Evolutionary conservation across 2,113 vertebrate genomes (phyloP), one percentile per base, ranked within the genome.

Genomic region (Collichthys lucidus): DNA sequence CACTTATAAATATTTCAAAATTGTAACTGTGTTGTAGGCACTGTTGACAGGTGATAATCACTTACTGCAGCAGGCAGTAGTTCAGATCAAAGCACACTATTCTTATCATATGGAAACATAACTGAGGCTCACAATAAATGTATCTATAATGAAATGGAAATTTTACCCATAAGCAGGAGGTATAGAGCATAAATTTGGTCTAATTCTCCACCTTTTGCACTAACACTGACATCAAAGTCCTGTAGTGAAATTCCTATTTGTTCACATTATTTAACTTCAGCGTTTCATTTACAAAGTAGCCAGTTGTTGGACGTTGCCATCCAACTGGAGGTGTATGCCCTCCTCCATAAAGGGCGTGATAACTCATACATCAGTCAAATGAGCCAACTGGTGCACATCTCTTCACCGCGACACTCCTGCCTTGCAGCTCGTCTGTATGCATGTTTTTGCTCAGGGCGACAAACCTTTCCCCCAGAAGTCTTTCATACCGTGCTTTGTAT

Each of bases 401-500:
- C 69, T 79, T 71, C 55, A 80, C 78, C 65, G 40, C 68, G 22
- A 61, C 22, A 10, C 63, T 82, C 49, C 57, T 19, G 66, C 74
- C 47, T 73, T 57, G 17, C 19, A 83, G 57, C 69, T 68, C 40
- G 70, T 69, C 76, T 79, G 50, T 17, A 63, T 81, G 83, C 61
- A 73, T 80, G 63, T 86, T 84, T 84, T 74, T 14, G 82, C 83
- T 47, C 15, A n/a, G 52, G 74, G 82, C 26, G 70, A 87, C 79
- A 84, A 84, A 84, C 81, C 52, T 87, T 80, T 77, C 44, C 46
- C 71, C 77, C 86, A 79, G 68, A 83, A 81, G 67, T 68, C 76
- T 85, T 84, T 82, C 44, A 62, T 72, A 74, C 40, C 50, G 60
- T 61, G 69, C 83, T 86, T 83, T 86, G 70, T 84, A 79, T 87